Base-by-base conservation (phyloP, 2,797 vertebrate species). In the Coracias cyanogaster region DNA sequence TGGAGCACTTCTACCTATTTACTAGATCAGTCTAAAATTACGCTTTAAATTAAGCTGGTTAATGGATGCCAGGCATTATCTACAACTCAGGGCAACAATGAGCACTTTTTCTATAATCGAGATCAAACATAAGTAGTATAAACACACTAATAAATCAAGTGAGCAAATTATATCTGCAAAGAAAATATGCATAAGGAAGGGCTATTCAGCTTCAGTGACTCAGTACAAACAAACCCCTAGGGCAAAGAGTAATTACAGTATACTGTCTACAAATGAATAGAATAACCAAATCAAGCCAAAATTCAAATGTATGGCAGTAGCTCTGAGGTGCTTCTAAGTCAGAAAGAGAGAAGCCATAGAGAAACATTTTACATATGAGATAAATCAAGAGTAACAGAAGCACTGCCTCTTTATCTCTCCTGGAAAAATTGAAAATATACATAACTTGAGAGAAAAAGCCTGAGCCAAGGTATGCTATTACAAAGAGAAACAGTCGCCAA, bases 71-170 rank as follows among this genome's bases (percentile, higher is more conserved):
- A 93, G 33, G 73, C 58, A 9, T 83, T 92, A 84, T 84, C 94
- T 91, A 46, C 69, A 91, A 69, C 46, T 82, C 66, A 77, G 28
- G 61, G 55, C 54, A 90, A 89, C 79, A 87, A 57, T 57, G 39
- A 84, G 66, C 66, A 81, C 21, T 67, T 88, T 90, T 81, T 80
- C 76, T 66, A 66, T 81, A 83, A 95, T 91, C 79, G 76, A 90
- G 72, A 90, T 94, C 91, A 94, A 94, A 86, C 62, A 29, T 72
- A 93, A 88, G 58, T 58, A 88, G 84, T 76, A 81, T 86, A 92
- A 96, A 89, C 52, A 87, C 51, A 72, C 67, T 93, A 87, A 94
- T 90, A 93, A 91, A 96, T 96, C 90, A 94, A 94, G 82, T 67
- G 77, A 94, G 62, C 31, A 94, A 96, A 95, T 94, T 81, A 87